A percentile compares a stretch with the other conserved stretches of the same genome.
Evolutionary conservation across 2,113 vertebrate species (phyloP).

Genomic region (Oncorhynchus tshawytscha): DNA sequence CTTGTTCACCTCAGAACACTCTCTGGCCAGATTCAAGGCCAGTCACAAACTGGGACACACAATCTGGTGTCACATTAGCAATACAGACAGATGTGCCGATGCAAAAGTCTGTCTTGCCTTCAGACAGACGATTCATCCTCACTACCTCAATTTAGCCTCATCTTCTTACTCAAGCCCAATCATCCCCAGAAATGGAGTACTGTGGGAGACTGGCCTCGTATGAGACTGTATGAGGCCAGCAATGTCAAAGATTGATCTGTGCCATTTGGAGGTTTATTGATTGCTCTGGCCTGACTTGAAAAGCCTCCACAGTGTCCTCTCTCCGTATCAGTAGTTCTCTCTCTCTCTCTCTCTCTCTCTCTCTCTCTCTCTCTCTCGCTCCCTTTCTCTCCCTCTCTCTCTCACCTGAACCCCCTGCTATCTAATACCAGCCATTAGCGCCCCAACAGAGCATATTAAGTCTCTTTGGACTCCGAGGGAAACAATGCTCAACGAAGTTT

Average conservation of each 20-base stretch:
- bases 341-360: too few relatives aligned
- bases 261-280: constrained; percentile 42
- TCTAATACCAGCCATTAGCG: too few relatives aligned
- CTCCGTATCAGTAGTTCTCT: not conserved
- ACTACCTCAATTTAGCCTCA: too few relatives aligned
- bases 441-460: not conserved
- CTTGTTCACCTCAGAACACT: too few relatives aligned
- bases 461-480: too few relatives aligned
- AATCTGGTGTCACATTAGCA: not conserved
- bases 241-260: constrained; percentile 23
- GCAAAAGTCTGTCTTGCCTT: not conserved
- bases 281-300: constrained; percentile 19
- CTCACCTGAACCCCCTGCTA: too few relatives aligned
- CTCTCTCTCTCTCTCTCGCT: too few relatives aligned
- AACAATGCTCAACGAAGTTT: not conserved
- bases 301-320: constrained; percentile 11
- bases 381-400: too few relatives aligned
- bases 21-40: not conserved
- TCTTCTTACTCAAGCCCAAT: not conserved
- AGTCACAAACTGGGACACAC: not conserved
- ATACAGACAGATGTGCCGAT: constrained; percentile 2
- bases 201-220: not conserved
- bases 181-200: constrained; percentile 5
- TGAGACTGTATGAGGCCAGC: constrained; percentile 26
- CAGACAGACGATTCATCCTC: too few relatives aligned